A percentile compares a stretch with the other conserved stretches of the same genome.
These are phyloP conservation scores for Gymnosoma rotundatum DNA, from an alignment of 2,888 invertebrate species.

Conservation along the genomic window DNA sequence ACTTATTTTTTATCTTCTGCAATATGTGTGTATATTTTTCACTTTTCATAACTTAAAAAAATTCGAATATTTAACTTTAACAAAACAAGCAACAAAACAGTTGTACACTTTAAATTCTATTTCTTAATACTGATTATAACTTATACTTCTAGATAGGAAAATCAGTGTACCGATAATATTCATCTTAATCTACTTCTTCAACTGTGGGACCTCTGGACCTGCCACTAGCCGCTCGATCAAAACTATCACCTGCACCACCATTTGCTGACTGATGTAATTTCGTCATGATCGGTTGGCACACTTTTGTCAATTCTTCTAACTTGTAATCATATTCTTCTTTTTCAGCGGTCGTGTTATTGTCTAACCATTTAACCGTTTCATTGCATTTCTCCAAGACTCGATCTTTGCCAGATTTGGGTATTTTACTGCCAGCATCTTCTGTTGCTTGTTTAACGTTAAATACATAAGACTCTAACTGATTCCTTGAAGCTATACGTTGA, in stretches of 20 bases:
- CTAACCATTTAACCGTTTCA: conserved; percentile 88
- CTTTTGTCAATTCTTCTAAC: conserved; percentile 78
- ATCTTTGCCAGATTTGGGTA: conserved; percentile 87
- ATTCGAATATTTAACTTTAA: too few species aligned
- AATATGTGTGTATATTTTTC: too few species aligned
- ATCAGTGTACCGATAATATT: neutral
- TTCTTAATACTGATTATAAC: too few species aligned
- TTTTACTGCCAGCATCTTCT: conserved; percentile 85
- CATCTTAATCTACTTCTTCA: conserved; percentile 78
- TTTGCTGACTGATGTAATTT: conserved; percentile 78
- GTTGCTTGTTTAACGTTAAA: conserved; percentile 88
- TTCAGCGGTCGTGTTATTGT: conserved; percentile 89
- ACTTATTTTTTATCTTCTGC: too few species aligned
- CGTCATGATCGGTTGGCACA: conserved; percentile 84
- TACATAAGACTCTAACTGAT: conserved; percentile 87
- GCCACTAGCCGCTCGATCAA: conserved; percentile 85
- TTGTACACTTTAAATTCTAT: too few species aligned
- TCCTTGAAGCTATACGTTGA: conserved; percentile 87
- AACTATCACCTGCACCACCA: conserved; percentile 82
- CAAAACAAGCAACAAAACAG: too few species aligned
- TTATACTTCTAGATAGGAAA: neutral
- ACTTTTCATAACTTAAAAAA: too few species aligned
- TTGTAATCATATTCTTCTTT: conserved; percentile 88
- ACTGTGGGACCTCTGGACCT: conserved; percentile 82
- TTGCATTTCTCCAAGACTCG: conserved; percentile 85